These are phyloP conservation scores for Desmodus rotundus DNA, from an alignment of 2,113 vertebrate species.

Conservation along the genomic window DNA sequence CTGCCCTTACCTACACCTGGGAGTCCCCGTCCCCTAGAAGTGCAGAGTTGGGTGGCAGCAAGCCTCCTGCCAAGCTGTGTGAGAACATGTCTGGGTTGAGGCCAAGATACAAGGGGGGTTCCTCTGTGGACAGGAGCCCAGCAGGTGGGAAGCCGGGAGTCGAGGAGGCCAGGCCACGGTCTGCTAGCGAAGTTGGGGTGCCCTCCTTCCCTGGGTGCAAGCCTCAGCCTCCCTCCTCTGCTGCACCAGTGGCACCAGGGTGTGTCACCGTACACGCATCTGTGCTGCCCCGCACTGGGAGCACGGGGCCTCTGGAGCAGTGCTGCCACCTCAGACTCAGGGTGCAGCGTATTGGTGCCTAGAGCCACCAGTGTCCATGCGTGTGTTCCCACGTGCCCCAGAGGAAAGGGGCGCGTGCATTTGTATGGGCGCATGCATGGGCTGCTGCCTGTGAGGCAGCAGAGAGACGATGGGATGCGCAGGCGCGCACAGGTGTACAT, in stretches of 20 bases:
- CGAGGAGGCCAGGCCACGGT: rapidly evolving
- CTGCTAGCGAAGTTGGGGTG: background rate
- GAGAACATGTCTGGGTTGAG: background rate
- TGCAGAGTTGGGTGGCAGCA: background rate
- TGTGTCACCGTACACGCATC: rapidly evolving
- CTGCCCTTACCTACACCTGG: background rate
- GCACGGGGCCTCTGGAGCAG: background rate
- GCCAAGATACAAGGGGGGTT: background rate
- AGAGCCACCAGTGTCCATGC: background rate
- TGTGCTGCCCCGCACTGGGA: rapidly evolving
- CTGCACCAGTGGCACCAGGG: background rate
- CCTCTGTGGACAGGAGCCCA: background rate
- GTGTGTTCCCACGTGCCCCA: background rate
- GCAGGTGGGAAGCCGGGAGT: background rate
- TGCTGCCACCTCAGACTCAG: background rate
- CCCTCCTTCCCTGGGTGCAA: background rate
- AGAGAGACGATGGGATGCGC: rapidly evolving
- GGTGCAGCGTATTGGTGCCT: background rate
- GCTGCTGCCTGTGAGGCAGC: background rate
- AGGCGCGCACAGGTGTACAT: background rate
- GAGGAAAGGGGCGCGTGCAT: background rate
- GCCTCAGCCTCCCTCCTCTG: background rate
- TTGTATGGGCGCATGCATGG: background rate
- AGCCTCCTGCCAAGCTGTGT: background rate
- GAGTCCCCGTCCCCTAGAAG: background rate